Base-by-base conservation (phyloP, 92 coral and sea anemone species). In the Metridium senile region DNA sequence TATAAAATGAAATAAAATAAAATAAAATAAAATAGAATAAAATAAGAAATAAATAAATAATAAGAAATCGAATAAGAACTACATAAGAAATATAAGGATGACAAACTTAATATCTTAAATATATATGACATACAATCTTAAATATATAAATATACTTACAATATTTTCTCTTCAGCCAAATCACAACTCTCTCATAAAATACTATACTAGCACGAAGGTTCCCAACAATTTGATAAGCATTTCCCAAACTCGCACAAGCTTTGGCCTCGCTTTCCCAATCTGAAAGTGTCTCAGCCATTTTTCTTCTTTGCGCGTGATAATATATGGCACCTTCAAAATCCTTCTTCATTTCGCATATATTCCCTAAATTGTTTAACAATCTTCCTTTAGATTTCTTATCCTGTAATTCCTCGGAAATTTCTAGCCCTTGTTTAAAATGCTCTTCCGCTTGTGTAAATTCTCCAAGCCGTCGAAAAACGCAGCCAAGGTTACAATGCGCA, bases 241-340 rank as follows among this genome's bases (percentile, higher is more conserved):
- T 90, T 1, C 91, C 99, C 1, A 95, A 85, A 59, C 90, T 85
- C 10, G 92, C 93, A 29, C 93, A 76, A 13, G 99, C 91, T 68
- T 95, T 95, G 17, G 93, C 93, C 71, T 85, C 90, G 20, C 90
- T 70, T n/a, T 92, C 91, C 34, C 92, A 90, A 68, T 92, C 97
- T 30, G 87, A 84, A 30, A 95, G 34, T 0, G 47, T 68, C 46
- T 80, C 90, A 0, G 97, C 95, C 18, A 91, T 64, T 59, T 82
- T 81, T 25, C 88, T 66, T 20, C 99, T 86, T 64, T 89, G 76
- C 26, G 86, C 82, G 26, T 95, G 95, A 54, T 82, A 92, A 66
- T 87, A 88, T 31, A 92, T 89, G 11, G 95, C 95, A 34, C 88
- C 79, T 61, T 95, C 90, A 68, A 84, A 87, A 64, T 95, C 93